Evolutionary conservation across 2,888 invertebrate genomes (phyloP), one percentile per base, ranked within the genome.

Genomic region (Melanotus villosus): DNA sequence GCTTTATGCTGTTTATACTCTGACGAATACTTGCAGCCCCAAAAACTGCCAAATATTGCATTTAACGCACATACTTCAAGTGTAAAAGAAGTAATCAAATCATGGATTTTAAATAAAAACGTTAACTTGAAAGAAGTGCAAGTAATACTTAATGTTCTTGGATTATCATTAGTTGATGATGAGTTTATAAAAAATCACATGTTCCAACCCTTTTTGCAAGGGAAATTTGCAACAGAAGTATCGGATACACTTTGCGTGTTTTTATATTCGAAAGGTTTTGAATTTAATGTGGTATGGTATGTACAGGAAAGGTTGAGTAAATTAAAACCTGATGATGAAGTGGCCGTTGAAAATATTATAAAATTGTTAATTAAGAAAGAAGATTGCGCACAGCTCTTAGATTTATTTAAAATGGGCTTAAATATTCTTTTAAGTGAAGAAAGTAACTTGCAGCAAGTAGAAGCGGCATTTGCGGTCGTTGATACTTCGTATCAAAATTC

Each of bases 381-480:
- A n/a, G n/a, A n/a, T n/a, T n/a, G n/a, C n/a, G n/a, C n/a, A n/a
- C n/a, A n/a, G n/a, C n/a, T n/a, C n/a, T n/a, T n/a, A n/a, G n/a
- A n/a, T n/a, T n/a, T n/a, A n/a, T n/a, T n/a, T 18, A 16, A 64
- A 21, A 30, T 21, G 5, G 68, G 65, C 16, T 56, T 12, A 14
- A 12, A 54, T 7, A 58, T 69, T 54, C 45, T 72, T 9, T 14
- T 59, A 30, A 26, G 23, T 21, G 14, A 38, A 12, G 10, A 21
- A 26, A 58, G 30, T 16, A 45, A 60, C 26, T 5, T 38, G 12
- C 23, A 34, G 34, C 38, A 59, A 63, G 41, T 68, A 26, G 16
- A 50, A n/a, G 26, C 70, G 10, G 59, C 70, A 18, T 73, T 65
- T 63, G 54, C 45, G 50, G 52, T 68, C 4, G 47, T 65, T 9